Evolutionary conservation across 1,140 invertebrate species (phyloP).

Genomic region (Macrotrachela quadricornifera): DNA sequence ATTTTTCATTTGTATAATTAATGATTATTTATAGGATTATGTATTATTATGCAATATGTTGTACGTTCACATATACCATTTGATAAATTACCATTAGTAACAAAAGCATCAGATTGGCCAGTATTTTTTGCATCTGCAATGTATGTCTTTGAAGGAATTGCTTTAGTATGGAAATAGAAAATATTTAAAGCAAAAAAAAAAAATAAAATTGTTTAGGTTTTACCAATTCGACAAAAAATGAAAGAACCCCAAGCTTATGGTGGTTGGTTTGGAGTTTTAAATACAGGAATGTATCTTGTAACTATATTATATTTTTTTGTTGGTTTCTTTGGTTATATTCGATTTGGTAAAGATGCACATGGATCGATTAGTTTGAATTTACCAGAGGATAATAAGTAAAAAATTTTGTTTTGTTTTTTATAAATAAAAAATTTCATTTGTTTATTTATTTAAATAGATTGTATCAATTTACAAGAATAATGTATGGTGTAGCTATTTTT

Average conservation of each 20-base stretch:
- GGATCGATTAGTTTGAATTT: constrained; percentile 66
- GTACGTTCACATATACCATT: constrained; percentile 16
- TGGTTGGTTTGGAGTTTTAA: constrained; percentile 61
- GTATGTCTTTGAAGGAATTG: constrained; percentile 70
- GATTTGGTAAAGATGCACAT: constrained; percentile 47
- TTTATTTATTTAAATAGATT: constrained; percentile 42
- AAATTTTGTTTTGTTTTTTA: neutral
- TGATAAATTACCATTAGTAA: constrained; percentile 30
- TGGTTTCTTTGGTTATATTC: constrained; percentile 72
- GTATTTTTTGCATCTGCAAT: constrained; percentile 66
- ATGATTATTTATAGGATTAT: constrained; percentile 9
- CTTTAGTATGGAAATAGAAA: constrained; percentile 21
- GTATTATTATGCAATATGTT: constrained; percentile 28
- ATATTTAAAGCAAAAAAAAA: neutral
- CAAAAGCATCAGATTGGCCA: neutral
- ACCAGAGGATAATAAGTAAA: constrained; percentile 33
- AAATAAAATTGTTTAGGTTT: constrained; percentile 38
- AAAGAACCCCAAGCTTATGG: constrained; percentile 59
- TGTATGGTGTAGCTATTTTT: constrained; percentile 64
- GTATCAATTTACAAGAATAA: constrained; percentile 51
- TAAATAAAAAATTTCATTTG: neutral
- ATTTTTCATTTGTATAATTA: neutral
- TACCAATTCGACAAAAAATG: constrained; percentile 82
- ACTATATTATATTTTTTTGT: constrained; percentile 53
- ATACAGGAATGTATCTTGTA: constrained; percentile 61